Conservation (phyloP, 2,888 invertebrate species). For the Megalurothrips usitatus region DNA sequence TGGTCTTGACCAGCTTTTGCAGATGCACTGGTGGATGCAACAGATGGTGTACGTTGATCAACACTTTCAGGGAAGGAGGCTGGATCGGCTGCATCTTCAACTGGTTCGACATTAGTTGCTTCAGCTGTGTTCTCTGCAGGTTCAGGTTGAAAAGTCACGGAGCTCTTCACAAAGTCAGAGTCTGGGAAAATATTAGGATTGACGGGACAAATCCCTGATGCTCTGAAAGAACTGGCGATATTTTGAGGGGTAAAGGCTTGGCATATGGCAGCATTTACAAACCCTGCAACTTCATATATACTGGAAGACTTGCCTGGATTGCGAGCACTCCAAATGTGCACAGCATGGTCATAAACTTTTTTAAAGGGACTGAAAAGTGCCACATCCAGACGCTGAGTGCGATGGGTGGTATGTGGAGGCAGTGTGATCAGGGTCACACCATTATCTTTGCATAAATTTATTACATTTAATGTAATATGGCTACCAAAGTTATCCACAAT, state of each 20-base stretch:
- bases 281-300: slow-evolving; percentile 37
- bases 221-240: slow-evolving; percentile 36
- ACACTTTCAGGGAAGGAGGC: not conserved
- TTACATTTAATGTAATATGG: slow-evolving; percentile 35
- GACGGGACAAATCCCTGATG: slow-evolving; percentile 38
- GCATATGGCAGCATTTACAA: slow-evolving; percentile 35
- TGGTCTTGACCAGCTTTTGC: not conserved
- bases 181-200: slow-evolving; percentile 37
- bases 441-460: slow-evolving; percentile 40
- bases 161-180: slow-evolving; percentile 35
- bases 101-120: no score
- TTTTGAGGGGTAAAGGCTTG: slow-evolving; percentile 37
- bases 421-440: slow-evolving; percentile 41
- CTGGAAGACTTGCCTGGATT: slow-evolving; percentile 40
- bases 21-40: slow-evolving; percentile 12
- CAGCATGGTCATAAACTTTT: slow-evolving; percentile 37
- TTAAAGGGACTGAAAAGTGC: slow-evolving; percentile 41
- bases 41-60: not conserved
- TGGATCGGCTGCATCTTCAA: no score
- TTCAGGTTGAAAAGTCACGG: slow-evolving; percentile 32
- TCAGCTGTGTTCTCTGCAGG: not conserved
- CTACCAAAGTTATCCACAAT: slow-evolving; percentile 39
- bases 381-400: slow-evolving; percentile 40
- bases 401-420: slow-evolving; percentile 41
- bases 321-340: slow-evolving; percentile 37